Percentiles rank a stretch among this genome's conserved stretches.
These are phyloP conservation scores for Caerostris extrusa DNA, from an alignment of 1,140 invertebrate genomes.

Conservation along the genomic window DNA sequence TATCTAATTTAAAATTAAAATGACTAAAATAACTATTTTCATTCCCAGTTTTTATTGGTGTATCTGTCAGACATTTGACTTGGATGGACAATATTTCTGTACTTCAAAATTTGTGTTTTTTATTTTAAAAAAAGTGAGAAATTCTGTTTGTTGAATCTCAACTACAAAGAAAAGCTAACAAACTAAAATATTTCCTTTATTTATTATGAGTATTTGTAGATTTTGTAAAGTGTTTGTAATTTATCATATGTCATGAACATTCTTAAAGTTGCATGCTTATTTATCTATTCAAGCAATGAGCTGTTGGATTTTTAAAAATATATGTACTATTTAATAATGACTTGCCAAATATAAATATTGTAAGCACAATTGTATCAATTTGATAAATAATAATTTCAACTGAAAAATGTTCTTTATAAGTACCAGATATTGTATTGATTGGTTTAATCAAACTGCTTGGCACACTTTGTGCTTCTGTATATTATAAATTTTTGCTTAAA, in stretches of 20 bases:
- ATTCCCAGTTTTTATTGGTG: background rate
- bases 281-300: background rate
- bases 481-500: background rate
- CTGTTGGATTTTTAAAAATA: constrained; percentile 20
- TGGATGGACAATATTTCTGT: background rate
- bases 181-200: background rate
- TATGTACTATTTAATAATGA: constrained; percentile 11
- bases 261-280: background rate
- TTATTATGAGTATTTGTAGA: constrained; percentile 1
- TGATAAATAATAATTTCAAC: background rate
- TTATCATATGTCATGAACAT: background rate
- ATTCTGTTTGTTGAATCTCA: background rate
- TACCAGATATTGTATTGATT: background rate
- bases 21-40: background rate
- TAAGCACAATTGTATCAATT: constrained; percentile 4
- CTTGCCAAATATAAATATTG: constrained; percentile 6
- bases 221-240: background rate
- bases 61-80: background rate
- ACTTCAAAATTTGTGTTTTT: background rate
- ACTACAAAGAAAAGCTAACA: background rate
- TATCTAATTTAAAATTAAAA: background rate
- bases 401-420: background rate
- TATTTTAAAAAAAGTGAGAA: background rate
- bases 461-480: background rate
- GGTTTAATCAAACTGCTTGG: background rate